phyloP scores from a whole-genome alignment of 1,140 invertebrate genomes.

The Sminthurinus signatus region DNA sequence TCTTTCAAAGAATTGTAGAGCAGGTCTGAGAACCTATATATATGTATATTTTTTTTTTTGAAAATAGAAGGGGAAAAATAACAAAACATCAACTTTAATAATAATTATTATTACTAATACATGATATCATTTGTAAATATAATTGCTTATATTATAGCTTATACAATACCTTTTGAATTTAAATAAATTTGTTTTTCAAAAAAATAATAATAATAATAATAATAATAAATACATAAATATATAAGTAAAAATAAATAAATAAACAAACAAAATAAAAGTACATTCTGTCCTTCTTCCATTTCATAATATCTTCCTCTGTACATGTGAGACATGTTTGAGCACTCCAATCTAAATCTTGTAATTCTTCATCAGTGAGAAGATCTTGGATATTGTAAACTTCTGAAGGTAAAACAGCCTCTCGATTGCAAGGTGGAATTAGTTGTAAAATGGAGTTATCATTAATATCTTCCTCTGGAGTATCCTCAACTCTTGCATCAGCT shows the following conservation, averaged over 20 bases:
- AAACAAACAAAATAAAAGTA: not conserved
- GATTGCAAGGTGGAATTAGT: slow-evolving; percentile 36
- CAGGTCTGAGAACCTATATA: slow-evolving; percentile 33
- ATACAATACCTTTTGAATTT: not conserved
- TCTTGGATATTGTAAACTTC: slow-evolving; percentile 34
- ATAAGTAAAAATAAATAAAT: not conserved
- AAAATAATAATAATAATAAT: not conserved
- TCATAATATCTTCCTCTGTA: slow-evolving; percentile 14
- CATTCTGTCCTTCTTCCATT: slow-evolving; percentile 16
- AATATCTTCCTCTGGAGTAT: not conserved
- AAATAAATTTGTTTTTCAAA: slow-evolving; percentile 19
- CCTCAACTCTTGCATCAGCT: slow-evolving; percentile 7
- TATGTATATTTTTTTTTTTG: too few relatives aligned
- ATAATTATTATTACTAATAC: too few relatives aligned
- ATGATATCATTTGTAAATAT: too few relatives aligned
- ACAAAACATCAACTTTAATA: too few relatives aligned
- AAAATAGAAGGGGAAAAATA: too few relatives aligned
- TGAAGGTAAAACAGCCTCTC: slow-evolving; percentile 13
- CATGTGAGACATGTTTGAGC: slow-evolving; percentile 13
- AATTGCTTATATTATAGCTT: not conserved
- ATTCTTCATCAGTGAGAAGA: slow-evolving; percentile 24
- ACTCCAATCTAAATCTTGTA: slow-evolving; percentile 28
- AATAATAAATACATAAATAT: not conserved
- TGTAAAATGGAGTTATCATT: slow-evolving; percentile 21
- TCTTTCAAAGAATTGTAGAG: slow-evolving; percentile 25